These are phyloP conservation scores for Drosophila austrosaltans DNA, from an alignment of 2,888 invertebrate species.

Conservation along the genomic window DNA sequence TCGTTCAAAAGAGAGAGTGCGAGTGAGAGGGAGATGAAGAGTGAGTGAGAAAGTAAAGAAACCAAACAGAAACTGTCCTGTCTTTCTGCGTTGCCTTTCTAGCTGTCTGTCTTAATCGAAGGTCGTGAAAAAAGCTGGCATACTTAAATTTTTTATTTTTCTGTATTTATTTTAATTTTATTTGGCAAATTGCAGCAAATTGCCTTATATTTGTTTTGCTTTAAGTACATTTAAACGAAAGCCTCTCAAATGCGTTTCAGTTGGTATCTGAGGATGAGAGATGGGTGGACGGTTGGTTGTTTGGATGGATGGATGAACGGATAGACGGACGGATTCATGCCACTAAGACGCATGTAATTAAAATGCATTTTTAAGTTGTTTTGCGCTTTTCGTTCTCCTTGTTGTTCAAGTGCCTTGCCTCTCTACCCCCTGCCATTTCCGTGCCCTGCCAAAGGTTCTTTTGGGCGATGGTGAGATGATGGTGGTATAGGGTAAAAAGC, in stretches of 20 bases:
- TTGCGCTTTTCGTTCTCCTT: constrained; percentile 26
- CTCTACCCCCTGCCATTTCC: background rate
- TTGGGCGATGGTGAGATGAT: background rate
- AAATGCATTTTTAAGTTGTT: constrained; percentile 69
- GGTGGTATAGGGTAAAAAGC: constrained; percentile 4
- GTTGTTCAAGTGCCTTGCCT: constrained; percentile 43
- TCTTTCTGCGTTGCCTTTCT: constrained; percentile 18
- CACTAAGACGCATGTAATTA: constrained; percentile 69
- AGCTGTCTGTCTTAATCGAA: constrained; percentile 46
- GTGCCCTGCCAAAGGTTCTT: constrained; percentile 6
- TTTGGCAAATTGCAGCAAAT: constrained; percentile 40
- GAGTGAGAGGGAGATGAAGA: background rate
- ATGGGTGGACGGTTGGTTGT: background rate
- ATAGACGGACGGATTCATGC: constrained; percentile 28
- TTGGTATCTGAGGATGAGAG: constrained; percentile 4
- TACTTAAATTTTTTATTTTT: constrained; percentile 35
- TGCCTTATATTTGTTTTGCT: constrained; percentile 48
- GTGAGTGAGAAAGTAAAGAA: background rate
- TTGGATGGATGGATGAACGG: background rate
- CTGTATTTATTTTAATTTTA: background rate
- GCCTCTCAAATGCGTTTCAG: constrained; percentile 30
- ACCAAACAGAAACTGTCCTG: background rate
- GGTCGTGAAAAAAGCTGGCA: constrained; percentile 48
- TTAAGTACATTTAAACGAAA: constrained; percentile 60
- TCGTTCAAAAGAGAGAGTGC: constrained; percentile 29